These are phyloP conservation scores for Trinorchestia longiramus DNA, from an alignment of 1,140 invertebrate species.

Conservation along the genomic window DNA sequence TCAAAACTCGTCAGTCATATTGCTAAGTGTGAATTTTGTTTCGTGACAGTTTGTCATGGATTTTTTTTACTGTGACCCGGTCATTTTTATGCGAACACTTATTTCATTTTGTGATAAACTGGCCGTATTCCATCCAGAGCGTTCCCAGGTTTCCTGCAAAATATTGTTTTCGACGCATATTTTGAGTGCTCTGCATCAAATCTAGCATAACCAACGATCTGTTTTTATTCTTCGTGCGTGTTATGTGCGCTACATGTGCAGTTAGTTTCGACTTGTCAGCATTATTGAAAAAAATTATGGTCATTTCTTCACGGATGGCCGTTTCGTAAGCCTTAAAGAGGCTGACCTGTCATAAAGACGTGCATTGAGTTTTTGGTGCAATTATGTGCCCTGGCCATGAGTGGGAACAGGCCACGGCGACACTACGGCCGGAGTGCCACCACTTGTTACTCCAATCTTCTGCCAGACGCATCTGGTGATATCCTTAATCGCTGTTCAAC, in stretches of 20 bases:
- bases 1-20: neutral
- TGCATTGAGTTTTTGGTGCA: neutral
- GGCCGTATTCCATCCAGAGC: neutral
- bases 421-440: slow-evolving; percentile 67
- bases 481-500: slow-evolving; percentile 66
- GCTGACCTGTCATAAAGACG: neutral
- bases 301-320: neutral
- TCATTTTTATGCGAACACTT: neutral
- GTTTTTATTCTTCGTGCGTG: neutral
- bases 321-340: neutral
- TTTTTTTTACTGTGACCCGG: neutral
- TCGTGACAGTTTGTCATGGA: neutral
- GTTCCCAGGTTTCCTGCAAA: neutral
- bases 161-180: neutral
- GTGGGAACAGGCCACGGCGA: slow-evolving; percentile 62
- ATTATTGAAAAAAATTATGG: neutral
- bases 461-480: slow-evolving; percentile 63
- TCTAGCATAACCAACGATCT: neutral
- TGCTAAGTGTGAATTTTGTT: neutral
- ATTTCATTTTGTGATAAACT: neutral
- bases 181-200: neutral
- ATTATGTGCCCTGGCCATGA: slow-evolving; percentile 57
- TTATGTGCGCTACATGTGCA: neutral
- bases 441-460: slow-evolving; percentile 65
- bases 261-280: neutral